Percentiles rank a stretch among this genome's conserved stretches.
These are phyloP conservation scores for Arctocebus calabarensis DNA, from an alignment of 2,797 vertebrate genomes.

Conservation along the genomic window DNA sequence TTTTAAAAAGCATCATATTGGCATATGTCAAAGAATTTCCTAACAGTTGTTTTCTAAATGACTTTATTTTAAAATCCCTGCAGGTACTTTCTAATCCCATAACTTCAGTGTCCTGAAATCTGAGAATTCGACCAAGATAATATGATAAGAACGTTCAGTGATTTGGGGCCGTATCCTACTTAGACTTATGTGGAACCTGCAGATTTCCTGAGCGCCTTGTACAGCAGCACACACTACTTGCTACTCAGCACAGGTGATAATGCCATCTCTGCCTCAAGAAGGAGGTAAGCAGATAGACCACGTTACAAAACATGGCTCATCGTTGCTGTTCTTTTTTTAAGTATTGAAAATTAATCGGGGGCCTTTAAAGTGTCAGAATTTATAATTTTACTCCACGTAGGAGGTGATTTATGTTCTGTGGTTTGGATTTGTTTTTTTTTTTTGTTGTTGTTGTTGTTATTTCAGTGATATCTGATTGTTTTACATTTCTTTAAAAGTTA, in stretches of 20 bases:
- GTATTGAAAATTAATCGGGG: neutral
- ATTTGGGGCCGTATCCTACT: slow-evolving; percentile 70
- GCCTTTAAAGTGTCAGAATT: slow-evolving; percentile 5
- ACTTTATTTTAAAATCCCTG: slow-evolving; percentile 61
- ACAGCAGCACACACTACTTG: slow-evolving; percentile 83
- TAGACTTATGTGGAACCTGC: slow-evolving; percentile 74
- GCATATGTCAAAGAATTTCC: neutral
- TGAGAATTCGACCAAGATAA: slow-evolving; percentile 82
- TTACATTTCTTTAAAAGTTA: slow-evolving; percentile 88
- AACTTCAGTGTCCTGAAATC: slow-evolving; percentile 72
- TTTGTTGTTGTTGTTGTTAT: neutral
- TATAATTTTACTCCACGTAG: neutral
- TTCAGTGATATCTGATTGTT: slow-evolving; percentile 64
- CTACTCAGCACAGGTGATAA: slow-evolving; percentile 87
- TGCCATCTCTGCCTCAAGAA: slow-evolving; percentile 97
- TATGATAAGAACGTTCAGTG: slow-evolving; percentile 81
- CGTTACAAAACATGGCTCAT: neutral
- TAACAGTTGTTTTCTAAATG: slow-evolving; percentile 47
- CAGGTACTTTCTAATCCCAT: slow-evolving; percentile 76
- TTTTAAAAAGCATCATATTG: slow-evolving; percentile 18
- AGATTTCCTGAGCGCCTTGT: slow-evolving; percentile 85
- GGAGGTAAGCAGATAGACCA: slow-evolving; percentile 91
- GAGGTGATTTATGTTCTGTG: neutral
- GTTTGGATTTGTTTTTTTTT: slow-evolving; percentile 19
- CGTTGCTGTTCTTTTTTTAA: neutral